phyloP scores from a whole-genome alignment of 2,113 vertebrate species.

The Hemichromis elongatus region DNA sequence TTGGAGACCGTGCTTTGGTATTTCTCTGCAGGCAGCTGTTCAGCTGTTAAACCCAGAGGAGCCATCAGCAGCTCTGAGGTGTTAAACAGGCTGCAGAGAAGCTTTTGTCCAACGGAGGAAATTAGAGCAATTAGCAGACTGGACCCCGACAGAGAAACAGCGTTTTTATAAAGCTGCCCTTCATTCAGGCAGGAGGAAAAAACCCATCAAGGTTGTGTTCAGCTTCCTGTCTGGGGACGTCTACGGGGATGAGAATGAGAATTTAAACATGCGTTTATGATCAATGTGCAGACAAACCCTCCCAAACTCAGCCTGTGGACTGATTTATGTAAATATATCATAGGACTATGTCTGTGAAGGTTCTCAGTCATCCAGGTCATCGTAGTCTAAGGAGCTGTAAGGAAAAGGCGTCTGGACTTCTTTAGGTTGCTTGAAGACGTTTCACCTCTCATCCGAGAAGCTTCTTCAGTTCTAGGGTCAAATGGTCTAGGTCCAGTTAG shows the following conservation, averaged over 20 bases:
- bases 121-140: conserved; percentile 42
- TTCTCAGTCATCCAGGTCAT: too few relatives aligned
- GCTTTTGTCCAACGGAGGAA: conserved; percentile 19
- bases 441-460: too few relatives aligned
- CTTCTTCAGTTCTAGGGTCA: too few relatives aligned
- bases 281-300: not conserved
- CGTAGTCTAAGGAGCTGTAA: too few relatives aligned
- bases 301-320: not conserved
- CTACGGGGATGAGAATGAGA: not conserved
- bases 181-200: not conserved
- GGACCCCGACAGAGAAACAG: not conserved
- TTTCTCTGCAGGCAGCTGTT: not conserved
- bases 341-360: too few relatives aligned
- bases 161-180: not conserved
- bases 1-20: not conserved
- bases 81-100: not conserved
- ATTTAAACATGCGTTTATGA: not conserved
- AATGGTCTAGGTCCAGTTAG: too few relatives aligned
- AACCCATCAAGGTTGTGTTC: fast-evolving
- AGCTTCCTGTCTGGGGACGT: not conserved
- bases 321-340: not conserved
- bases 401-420: too few relatives aligned
- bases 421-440: too few relatives aligned
- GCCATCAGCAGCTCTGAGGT: not conserved
- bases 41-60: not conserved